These are phyloP conservation scores for Romanogobio albipinnatus DNA, from an alignment of 2,113 vertebrate genomes.

Conservation along the genomic window DNA sequence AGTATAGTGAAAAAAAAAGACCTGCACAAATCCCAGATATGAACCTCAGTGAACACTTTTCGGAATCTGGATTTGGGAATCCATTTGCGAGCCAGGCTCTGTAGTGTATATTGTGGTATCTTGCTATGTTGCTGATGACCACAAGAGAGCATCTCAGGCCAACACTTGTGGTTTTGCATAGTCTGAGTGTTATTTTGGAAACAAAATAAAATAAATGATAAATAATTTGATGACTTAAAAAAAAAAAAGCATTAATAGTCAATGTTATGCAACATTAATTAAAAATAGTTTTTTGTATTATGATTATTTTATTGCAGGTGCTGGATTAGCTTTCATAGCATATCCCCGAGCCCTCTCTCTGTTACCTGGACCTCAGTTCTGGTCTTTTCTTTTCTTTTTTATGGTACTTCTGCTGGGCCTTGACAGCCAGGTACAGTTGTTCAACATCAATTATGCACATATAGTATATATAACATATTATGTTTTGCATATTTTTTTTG, in stretches of 20 bases:
- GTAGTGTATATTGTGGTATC: neutral
- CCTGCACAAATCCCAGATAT: neutral
- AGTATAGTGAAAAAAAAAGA: neutral
- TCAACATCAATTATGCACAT: neutral
- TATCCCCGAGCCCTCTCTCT: conserved; percentile 86
- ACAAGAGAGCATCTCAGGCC: conserved; percentile 66
- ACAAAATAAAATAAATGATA: too few relatives aligned
- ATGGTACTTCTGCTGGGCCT: conserved; percentile 91
- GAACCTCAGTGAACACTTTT: neutral
- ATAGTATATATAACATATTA: neutral
- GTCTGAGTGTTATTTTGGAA: neutral
- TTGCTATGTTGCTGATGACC: conserved; percentile 46
- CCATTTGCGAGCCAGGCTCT: neutral
- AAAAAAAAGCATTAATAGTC: too few relatives aligned
- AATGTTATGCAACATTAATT: neutral
- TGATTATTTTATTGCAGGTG: conserved; percentile 72
- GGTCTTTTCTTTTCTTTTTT: conserved; percentile 93
- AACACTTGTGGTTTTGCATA: neutral
- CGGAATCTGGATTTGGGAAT: neutral
- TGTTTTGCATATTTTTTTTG: neutral
- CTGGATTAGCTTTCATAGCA: conserved; percentile 84
- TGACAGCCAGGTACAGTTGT: conserved; percentile 83
- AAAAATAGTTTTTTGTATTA: neutral
- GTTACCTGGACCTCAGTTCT: conserved; percentile 86
- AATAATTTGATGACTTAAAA: too few relatives aligned